A percentile compares a stretch with the other conserved stretches of the same genome.
Evolutionary conservation across 1,140 invertebrate species (phyloP).

Genomic region (Brachionus calyciflorus): DNA sequence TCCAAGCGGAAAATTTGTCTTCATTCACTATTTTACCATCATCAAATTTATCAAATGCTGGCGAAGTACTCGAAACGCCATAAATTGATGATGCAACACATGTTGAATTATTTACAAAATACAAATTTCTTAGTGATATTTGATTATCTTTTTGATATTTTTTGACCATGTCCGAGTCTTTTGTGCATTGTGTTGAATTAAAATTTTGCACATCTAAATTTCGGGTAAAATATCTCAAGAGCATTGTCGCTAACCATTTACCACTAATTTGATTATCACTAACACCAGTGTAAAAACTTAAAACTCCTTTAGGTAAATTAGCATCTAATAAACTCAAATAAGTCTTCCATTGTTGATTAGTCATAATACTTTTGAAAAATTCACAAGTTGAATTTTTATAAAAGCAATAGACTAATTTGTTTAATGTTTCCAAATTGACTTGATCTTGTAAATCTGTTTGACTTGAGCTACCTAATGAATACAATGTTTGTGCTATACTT

Average conservation of each 20-base stretch:
- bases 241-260: conserved; percentile 34
- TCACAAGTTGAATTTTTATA: conserved; percentile 34
- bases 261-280: conserved; percentile 43
- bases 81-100: conserved; percentile 38
- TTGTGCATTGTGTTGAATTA: background rate
- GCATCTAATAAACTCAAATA: background rate
- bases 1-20: conserved; percentile 19
- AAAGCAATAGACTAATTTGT: conserved; percentile 32
- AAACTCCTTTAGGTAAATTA: conserved; percentile 29
- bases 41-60: conserved; percentile 38
- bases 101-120: background rate
- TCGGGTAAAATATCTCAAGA: conserved; percentile 32
- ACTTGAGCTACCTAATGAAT: background rate
- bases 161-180: conserved; percentile 5
- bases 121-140: conserved; percentile 24
- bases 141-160: conserved; percentile 28
- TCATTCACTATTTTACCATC: background rate
- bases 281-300: conserved; percentile 43
- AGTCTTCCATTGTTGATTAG: conserved; percentile 1
- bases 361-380: conserved; percentile 28
- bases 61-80: conserved; percentile 11
- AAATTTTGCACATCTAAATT: conserved; percentile 19
- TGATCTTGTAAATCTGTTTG: conserved; percentile 19
- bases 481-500: conserved; percentile 23
- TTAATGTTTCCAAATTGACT: conserved; percentile 5